Evolutionary conservation across 2,113 vertebrate species (phyloP).

Genomic region (Scopus umbretta): DNA sequence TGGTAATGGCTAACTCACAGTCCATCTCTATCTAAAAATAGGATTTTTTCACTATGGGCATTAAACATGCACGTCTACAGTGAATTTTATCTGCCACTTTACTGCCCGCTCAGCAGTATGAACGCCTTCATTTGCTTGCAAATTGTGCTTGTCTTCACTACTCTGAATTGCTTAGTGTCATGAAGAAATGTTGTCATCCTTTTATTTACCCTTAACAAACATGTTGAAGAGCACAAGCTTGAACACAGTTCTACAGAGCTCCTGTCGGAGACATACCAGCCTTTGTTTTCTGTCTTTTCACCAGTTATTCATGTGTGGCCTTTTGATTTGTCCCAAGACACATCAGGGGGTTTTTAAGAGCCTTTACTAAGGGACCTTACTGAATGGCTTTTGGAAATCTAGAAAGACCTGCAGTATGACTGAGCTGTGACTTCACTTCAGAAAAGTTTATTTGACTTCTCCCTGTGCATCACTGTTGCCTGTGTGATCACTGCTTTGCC

Average conservation of each 20-base stretch:
- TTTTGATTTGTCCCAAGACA: neutral
- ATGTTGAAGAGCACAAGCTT: neutral
- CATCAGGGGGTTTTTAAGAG: neutral
- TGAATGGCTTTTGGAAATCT: neutral
- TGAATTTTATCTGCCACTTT: neutral
- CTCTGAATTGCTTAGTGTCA: neutral
- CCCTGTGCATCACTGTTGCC: neutral
- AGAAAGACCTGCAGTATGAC: neutral
- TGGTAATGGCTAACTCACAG: neutral
- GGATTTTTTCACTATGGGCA: neutral
- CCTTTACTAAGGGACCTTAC: neutral
- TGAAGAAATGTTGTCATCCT: neutral
- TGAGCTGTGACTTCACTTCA: neutral
- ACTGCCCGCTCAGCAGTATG: neutral
- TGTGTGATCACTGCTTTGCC: neutral
- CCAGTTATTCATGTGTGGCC: neutral
- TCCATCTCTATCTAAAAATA: neutral
- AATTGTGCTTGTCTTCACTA: neutral
- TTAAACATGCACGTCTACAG: neutral
- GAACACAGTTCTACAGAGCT: neutral
- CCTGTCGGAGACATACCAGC: neutral
- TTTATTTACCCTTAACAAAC: neutral
- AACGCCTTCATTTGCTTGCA: neutral
- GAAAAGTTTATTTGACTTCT: neutral
- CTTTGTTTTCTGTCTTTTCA: neutral